These are phyloP conservation scores for Hypotaenidia okinawae DNA, from an alignment of 2,797 vertebrate species.

Conservation along the genomic window DNA sequence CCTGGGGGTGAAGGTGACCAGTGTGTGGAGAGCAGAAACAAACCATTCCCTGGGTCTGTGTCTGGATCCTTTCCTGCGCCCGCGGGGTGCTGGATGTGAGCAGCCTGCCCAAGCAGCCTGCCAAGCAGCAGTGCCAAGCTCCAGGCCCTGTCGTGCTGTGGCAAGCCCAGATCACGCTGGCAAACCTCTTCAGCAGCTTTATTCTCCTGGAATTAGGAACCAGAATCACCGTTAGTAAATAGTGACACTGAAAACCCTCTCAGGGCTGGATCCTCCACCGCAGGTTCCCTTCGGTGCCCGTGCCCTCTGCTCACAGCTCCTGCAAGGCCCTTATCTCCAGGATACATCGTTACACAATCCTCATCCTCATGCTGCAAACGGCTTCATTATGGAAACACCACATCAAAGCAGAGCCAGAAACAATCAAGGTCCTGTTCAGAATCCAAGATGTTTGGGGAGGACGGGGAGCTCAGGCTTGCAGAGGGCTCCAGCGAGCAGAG, in stretches of 20 bases:
- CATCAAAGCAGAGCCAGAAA: conserved; percentile 23
- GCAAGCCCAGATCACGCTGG: not conserved
- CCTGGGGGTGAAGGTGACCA: not conserved
- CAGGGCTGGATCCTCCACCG: not conserved
- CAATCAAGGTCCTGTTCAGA: not conserved
- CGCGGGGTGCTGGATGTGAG: not conserved
- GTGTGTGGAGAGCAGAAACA: not conserved
- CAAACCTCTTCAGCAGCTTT: not conserved
- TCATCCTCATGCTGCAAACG: conserved; percentile 1
- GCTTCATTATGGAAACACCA: not conserved
- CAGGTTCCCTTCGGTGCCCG: not conserved
- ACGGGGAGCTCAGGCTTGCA: not conserved
- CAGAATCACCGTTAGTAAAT: not conserved
- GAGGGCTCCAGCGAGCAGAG: not conserved
- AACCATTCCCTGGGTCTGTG: not conserved
- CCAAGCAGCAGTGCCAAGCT: not conserved
- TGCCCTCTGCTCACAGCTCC: not conserved
- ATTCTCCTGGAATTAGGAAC: not conserved
- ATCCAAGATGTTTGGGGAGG: not conserved
- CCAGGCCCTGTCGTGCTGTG: not conserved
- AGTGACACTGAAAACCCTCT: not conserved
- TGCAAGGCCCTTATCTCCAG: not conserved
- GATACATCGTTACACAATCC: not conserved
- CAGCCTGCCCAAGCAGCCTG: not conserved
- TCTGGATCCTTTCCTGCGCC: not conserved